Evolutionary conservation across 2,113 vertebrate genomes (phyloP).

Genomic region (Ictalurus punctatus): DNA sequence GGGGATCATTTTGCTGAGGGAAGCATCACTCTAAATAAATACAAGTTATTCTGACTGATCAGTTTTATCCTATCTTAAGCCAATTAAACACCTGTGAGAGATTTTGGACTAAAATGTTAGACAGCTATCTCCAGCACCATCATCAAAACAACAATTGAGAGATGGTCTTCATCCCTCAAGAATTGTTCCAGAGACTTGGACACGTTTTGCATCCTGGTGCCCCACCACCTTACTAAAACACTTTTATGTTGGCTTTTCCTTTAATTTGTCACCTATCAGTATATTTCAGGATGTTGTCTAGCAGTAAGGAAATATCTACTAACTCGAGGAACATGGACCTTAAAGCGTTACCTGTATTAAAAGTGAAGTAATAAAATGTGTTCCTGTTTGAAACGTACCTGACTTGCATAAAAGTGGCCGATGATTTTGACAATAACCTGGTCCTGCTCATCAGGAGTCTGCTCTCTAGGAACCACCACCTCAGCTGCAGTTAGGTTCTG

Average conservation of each 20-base stretch:
- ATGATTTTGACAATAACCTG: slow-evolving; percentile 97
- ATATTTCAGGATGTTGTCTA: not conserved
- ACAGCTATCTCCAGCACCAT: not conserved
- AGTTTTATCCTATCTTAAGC: not conserved
- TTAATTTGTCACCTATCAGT: not conserved
- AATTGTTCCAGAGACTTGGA: not conserved
- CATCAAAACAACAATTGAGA: not conserved
- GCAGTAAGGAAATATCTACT: not conserved
- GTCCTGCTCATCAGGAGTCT: slow-evolving; percentile 91
- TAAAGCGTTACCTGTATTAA: not conserved
- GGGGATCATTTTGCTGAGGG: not conserved
- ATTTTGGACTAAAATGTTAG: not conserved
- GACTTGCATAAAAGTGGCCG: slow-evolving; percentile 96
- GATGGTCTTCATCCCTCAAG: not conserved
- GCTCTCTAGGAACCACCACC: slow-evolving; percentile 92
- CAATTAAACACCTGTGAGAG: not conserved
- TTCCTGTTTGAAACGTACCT: slow-evolving; percentile 71
- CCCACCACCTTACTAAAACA: not conserved
- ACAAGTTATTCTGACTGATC: not conserved
- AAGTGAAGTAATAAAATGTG: not conserved
- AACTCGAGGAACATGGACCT: not conserved
- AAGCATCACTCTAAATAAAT: not conserved
- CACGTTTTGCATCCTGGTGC: not conserved
- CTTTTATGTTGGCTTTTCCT: not conserved
- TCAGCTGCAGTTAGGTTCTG: slow-evolving; percentile 94